These are phyloP conservation scores for Dermolepida albohirtum DNA, from an alignment of 2,888 invertebrate genomes.

Conservation along the genomic window DNA sequence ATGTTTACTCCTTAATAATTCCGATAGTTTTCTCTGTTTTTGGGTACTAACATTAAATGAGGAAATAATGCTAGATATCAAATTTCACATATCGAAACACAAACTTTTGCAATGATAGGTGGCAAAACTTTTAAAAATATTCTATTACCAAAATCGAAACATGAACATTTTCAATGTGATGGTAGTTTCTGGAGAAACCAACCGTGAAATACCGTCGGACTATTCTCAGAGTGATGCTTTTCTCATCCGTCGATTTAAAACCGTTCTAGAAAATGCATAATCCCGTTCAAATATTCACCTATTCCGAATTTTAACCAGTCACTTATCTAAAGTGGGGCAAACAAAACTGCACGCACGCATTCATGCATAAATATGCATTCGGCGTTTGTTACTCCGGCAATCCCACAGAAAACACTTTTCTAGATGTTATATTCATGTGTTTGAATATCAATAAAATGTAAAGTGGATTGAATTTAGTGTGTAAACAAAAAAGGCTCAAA, in stretches of 20 bases:
- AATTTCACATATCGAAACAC: slow-evolving; percentile 7
- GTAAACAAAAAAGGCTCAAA: too few relatives aligned
- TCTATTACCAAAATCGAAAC: slow-evolving; percentile 23
- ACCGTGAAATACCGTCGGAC: slow-evolving; percentile 24
- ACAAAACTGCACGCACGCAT: slow-evolving; percentile 4
- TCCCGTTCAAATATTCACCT: slow-evolving; percentile 24
- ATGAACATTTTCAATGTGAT: slow-evolving; percentile 26
- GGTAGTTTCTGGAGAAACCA: slow-evolving; percentile 9
- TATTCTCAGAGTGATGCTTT: background rate
- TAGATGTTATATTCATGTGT: too few relatives aligned
- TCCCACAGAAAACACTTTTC: too few relatives aligned
- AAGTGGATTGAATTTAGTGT: too few relatives aligned
- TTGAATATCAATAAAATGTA: too few relatives aligned
- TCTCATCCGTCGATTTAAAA: slow-evolving; percentile 2
- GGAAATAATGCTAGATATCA: too few relatives aligned
- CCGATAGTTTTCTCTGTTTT: too few relatives aligned
- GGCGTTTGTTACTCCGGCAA: too few relatives aligned
- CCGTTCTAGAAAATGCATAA: slow-evolving; percentile 13
- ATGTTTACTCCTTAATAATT: too few relatives aligned
- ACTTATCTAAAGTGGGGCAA: slow-evolving; percentile 27
- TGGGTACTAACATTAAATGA: too few relatives aligned
- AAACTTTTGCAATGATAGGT: background rate
- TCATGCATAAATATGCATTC: background rate
- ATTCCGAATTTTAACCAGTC: slow-evolving; percentile 32
- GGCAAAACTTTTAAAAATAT: slow-evolving; percentile 10